These are phyloP conservation scores for Rhyacophila brunnea DNA, from an alignment of 1,140 invertebrate genomes.

Conservation along the genomic window DNA sequence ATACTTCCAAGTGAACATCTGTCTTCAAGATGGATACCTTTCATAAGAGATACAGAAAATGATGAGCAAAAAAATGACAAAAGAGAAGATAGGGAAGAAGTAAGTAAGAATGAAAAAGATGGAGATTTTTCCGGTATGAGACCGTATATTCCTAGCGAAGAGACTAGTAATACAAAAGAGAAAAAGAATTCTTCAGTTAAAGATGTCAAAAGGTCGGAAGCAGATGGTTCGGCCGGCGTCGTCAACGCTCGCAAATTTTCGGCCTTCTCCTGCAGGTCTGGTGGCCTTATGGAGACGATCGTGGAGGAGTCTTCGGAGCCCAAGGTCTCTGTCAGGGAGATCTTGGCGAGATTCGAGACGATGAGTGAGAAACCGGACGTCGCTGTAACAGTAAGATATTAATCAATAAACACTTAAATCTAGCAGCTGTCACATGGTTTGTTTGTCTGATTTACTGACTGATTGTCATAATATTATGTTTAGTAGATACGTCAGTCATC, in stretches of 20 bases:
- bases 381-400: not conserved
- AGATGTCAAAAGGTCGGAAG: slow-evolving; percentile 27
- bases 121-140: too few species aligned
- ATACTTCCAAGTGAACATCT: slow-evolving; percentile 6
- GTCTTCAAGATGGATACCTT: too few species aligned
- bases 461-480: too few species aligned
- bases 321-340: slow-evolving; percentile 77
- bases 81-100: too few species aligned
- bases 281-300: slow-evolving; percentile 74
- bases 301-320: slow-evolving; percentile 72
- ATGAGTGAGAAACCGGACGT: slow-evolving; percentile 51
- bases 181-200: slow-evolving; percentile 38
- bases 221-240: not conserved
- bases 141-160: slow-evolving; percentile 1
- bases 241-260: slow-evolving; percentile 42
- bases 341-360: slow-evolving; percentile 76
- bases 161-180: slow-evolving; percentile 21
- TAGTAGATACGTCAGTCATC: too few species aligned
- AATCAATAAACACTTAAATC: too few species aligned
- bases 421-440: too few species aligned
- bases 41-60: not conserved
- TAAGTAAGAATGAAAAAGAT: not conserved
- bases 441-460: too few species aligned
- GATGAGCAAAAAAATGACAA: slow-evolving; percentile 2
- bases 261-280: slow-evolving; percentile 58